Conservation (phyloP, 2,888 invertebrate species). For the Petrolisthes cinctipes region DNA sequence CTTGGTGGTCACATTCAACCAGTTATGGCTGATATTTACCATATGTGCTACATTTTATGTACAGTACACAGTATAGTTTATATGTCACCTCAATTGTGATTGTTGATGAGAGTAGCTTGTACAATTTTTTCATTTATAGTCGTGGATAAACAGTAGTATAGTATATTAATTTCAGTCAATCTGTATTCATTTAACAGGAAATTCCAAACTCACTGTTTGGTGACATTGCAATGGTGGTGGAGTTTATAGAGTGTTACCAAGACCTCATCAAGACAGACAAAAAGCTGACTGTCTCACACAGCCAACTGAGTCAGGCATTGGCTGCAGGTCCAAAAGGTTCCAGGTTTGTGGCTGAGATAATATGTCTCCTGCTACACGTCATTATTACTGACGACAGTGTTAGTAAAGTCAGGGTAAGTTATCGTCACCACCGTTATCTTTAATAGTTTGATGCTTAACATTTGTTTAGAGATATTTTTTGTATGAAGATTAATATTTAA, state of each 20-base stretch:
- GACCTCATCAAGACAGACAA: slow-evolving; percentile 66
- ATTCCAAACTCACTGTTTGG: slow-evolving; percentile 70
- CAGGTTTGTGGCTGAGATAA: slow-evolving; percentile 50
- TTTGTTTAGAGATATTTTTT: neutral
- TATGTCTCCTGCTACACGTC: slow-evolving; percentile 57
- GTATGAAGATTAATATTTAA: neutral
- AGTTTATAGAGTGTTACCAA: slow-evolving; percentile 70
- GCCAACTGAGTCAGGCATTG: slow-evolving; percentile 57
- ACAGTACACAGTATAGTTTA: too few relatives aligned
- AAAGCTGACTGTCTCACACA: slow-evolving; percentile 44
- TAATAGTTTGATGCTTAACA: neutral
- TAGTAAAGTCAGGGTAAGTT: slow-evolving; percentile 49
- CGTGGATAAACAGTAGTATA: too few relatives aligned
- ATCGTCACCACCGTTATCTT: neutral
- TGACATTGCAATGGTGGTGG: slow-evolving; percentile 70
- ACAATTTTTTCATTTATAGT: too few relatives aligned
- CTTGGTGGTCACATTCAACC: too few relatives aligned
- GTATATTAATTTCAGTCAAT: too few relatives aligned
- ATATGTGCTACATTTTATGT: too few relatives aligned
- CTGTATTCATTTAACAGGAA: slow-evolving; percentile 66
- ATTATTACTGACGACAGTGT: slow-evolving; percentile 57
- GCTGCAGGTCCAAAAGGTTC: slow-evolving; percentile 47
- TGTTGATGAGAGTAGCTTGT: too few relatives aligned
- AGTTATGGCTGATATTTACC: too few relatives aligned
- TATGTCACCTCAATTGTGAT: too few relatives aligned